phyloP scores from a whole-genome alignment of 2,797 vertebrate species.

The Anableps anableps region DNA sequence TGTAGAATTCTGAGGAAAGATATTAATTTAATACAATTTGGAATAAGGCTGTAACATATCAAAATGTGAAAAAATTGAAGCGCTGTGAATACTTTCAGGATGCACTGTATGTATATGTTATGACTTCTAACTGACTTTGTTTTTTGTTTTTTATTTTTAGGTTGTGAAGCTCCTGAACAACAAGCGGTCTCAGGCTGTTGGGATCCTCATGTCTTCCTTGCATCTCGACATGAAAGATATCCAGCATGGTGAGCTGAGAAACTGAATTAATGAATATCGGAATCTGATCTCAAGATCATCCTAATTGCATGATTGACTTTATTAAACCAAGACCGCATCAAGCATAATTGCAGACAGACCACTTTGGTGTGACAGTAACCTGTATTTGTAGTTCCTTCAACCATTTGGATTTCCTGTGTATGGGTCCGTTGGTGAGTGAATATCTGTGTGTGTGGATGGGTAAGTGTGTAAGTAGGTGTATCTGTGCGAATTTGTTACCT shows the following conservation, averaged over 20 bases:
- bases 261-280: not conserved
- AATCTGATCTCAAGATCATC: not conserved
- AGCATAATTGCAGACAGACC: not conserved
- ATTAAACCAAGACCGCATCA: not conserved
- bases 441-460: no score
- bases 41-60: no score
- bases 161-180: conserved; percentile 85
- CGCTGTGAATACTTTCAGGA: no score
- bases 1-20: no score
- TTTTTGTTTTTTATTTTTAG: conserved; percentile 62
- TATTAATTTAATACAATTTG: no score
- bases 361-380: no score
- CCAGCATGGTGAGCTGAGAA: conserved; percentile 87
- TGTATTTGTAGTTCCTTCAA: no score
- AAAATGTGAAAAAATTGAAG: no score
- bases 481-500: no score
- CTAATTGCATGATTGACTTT: not conserved
- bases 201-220: conserved; percentile 97
- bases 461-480: no score
- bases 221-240: conserved; percentile 98
- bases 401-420: no score
- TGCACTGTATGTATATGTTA: not conserved
- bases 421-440: no score
- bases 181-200: conserved; percentile 89
- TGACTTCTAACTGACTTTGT: not conserved